Base-by-base conservation (phyloP, 1,140 invertebrate genomes). In the Eriosoma lanigerum region DNA sequence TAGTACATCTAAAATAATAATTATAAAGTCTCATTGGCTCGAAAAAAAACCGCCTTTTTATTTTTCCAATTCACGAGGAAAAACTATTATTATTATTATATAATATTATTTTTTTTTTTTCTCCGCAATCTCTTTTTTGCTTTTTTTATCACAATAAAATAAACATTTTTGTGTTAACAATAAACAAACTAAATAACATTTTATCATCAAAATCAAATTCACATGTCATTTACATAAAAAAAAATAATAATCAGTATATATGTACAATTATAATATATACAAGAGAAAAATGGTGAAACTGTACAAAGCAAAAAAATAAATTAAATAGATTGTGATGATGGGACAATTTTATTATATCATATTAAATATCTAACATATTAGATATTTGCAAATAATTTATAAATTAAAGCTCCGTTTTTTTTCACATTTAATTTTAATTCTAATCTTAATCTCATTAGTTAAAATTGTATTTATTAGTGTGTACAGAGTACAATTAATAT, bases 101-200 rank as follows among this genome's bases (percentile, higher is more conserved):
- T n/a, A n/a, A 54, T 52, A 72, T 72, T 72, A 50, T 50, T 72
- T 26, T 70, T 60, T 76, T 3, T 44, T 78, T 76, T 78, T 76
- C 38, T 78, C 56, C 54, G 38, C 75, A 78, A 48, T 46, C 62
- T 78, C 38, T 68, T 68, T 48, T 68, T 75, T 76, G 56, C 56
- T 56, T 76, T 76, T 76, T 78, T 62, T 78, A 78, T 78, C 75
- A 78, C 75, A 78, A 78, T 56, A 78, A 78, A 78, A 78, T 78
- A 78, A 78, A 78, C 75, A 78, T 78, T 78, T 78, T 78, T 78
- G 75, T 78, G 75, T 78, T 78, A 78, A 78, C 75, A 78, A 78
- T 78, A 78, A 78, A 78, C 75, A 78, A 78, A 78, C 75, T 78
- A 78, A 78, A 78, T 78, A 78, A 78, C 75, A 78, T 76, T 76